Evolutionary conservation across 2,113 vertebrate species (phyloP).

Genomic region (Onychostruthus taczanowskii): DNA sequence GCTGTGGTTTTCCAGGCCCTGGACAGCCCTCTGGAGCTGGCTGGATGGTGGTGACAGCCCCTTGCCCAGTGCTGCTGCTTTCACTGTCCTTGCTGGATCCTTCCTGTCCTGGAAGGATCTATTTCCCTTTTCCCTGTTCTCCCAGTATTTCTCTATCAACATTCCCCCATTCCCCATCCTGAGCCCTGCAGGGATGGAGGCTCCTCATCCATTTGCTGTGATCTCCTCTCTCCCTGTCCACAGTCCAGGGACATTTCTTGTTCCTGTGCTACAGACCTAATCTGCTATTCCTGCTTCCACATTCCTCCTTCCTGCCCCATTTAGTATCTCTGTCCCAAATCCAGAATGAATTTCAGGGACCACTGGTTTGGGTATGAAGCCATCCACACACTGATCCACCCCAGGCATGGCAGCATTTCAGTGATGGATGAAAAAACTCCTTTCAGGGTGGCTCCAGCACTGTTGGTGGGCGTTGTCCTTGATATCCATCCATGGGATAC

Average conservation of each 20-base stretch:
- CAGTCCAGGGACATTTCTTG: background rate
- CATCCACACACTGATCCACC: background rate
- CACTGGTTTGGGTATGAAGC: rapidly evolving
- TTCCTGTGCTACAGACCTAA: background rate
- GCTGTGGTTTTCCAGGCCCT: background rate
- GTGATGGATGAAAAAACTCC: background rate
- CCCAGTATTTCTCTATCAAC: rapidly evolving
- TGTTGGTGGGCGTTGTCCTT: background rate
- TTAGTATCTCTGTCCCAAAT: background rate
- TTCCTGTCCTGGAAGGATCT: background rate
- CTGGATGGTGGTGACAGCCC: background rate
- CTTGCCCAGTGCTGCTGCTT: background rate
- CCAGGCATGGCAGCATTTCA: rapidly evolving
- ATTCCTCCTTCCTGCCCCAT: background rate
- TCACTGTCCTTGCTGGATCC: background rate
- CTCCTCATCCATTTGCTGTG: background rate
- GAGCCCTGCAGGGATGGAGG: background rate
- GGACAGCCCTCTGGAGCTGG: background rate
- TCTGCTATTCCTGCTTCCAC: background rate
- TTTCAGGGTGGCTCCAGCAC: background rate
- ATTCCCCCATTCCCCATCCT: background rate
- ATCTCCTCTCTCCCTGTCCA: background rate
- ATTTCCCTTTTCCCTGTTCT: background rate
- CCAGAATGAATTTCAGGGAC: background rate
- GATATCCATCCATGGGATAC: background rate